These are phyloP conservation scores for Gopherus evgoodei DNA, from an alignment of 2,113 vertebrate species.

Conservation along the genomic window DNA sequence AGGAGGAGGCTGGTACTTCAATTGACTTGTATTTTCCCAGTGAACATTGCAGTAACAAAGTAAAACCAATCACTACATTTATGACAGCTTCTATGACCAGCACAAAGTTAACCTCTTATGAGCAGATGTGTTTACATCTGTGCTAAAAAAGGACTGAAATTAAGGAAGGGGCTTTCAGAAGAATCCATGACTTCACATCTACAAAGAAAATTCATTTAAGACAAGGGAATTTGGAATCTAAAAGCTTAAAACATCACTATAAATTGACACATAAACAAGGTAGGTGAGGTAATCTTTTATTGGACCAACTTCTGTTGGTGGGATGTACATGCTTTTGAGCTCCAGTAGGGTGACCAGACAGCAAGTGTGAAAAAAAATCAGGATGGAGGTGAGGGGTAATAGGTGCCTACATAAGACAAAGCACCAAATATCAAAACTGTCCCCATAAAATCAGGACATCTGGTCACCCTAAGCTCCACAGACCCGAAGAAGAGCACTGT, in stretches of 20 bases:
- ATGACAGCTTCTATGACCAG: neutral
- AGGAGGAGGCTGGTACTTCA: neutral
- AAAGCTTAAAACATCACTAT: neutral
- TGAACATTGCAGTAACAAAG: neutral
- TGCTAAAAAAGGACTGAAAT: rapidly evolving
- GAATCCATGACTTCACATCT: neutral
- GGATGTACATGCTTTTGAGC: neutral
- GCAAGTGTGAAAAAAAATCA: too few relatives aligned
- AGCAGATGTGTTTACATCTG: neutral
- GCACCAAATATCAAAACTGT: too few relatives aligned
- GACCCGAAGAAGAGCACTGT: neutral
- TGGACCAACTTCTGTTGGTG: neutral
- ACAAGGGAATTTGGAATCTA: neutral
- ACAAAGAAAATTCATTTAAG: neutral
- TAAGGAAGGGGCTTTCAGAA: neutral
- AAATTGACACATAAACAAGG: neutral
- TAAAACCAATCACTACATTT: neutral
- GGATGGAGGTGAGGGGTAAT: too few relatives aligned
- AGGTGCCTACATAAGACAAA: too few relatives aligned
- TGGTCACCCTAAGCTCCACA: too few relatives aligned
- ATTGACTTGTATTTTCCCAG: neutral
- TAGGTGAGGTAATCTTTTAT: neutral
- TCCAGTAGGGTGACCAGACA: neutral
- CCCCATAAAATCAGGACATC: too few relatives aligned
- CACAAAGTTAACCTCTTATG: neutral